A percentile compares a stretch with the other conserved stretches of the same genome.
These are phyloP conservation scores for Lophius piscatorius DNA, from an alignment of 2,113 vertebrate species.

Conservation along the genomic window DNA sequence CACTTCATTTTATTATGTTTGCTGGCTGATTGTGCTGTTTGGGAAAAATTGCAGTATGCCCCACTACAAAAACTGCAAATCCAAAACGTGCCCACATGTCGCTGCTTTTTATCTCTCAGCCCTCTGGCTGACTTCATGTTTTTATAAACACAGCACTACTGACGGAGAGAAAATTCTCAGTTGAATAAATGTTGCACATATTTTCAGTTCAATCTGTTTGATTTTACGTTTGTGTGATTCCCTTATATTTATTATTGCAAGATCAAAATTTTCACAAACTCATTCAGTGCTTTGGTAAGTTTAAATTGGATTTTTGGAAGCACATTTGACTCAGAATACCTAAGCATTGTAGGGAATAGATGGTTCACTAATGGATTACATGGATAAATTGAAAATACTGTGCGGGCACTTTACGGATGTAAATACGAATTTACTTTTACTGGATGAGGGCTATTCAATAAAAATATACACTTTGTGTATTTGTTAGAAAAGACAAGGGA, in stretches of 20 bases:
- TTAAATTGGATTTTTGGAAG: slow-evolving; percentile 32
- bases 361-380: slow-evolving; percentile 37
- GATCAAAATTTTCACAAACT: slow-evolving; percentile 5
- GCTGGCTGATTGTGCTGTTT: slow-evolving; percentile 27
- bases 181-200: slow-evolving; percentile 7
- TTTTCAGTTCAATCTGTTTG: slow-evolving; percentile 17
- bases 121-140: slow-evolving; percentile 38
- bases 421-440: too few species aligned
- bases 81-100: too few species aligned
- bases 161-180: slow-evolving; percentile 12
- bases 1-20: slow-evolving; percentile 8
- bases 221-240: slow-evolving; percentile 3
- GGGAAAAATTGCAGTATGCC: slow-evolving; percentile 29
- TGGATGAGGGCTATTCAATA: slow-evolving; percentile 38
- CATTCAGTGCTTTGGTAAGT: slow-evolving; percentile 14
- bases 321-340: slow-evolving; percentile 8
- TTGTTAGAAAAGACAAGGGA: slow-evolving; percentile 2
- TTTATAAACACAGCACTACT: slow-evolving; percentile 32
- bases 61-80: slow-evolving; percentile 25
- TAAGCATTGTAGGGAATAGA: slow-evolving; percentile 17
- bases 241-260: slow-evolving; percentile 10
- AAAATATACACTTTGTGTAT: slow-evolving; percentile 34
- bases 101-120: slow-evolving; percentile 39
- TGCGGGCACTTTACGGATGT: slow-evolving; percentile 31
- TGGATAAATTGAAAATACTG: slow-evolving; percentile 42